phyloP scores from a whole-genome alignment of 2,797 vertebrate genomes.

The Psittacula derbiana region DNA sequence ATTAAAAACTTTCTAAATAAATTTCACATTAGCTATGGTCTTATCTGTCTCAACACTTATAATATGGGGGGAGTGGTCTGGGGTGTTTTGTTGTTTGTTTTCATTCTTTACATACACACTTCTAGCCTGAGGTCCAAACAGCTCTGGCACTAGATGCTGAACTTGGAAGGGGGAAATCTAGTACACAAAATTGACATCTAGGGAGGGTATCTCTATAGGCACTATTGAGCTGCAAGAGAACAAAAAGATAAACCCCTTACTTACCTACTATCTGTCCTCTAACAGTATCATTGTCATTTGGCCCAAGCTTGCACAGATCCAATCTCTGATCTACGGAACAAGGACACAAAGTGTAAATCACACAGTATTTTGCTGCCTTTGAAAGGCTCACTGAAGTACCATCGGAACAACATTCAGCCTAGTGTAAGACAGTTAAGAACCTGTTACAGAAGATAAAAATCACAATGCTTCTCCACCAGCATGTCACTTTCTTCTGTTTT shows the following conservation, averaged over 20 bases:
- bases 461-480: not conserved
- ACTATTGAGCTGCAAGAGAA: not conserved
- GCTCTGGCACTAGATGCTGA: not conserved
- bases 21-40: not conserved
- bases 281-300: conserved; percentile 95
- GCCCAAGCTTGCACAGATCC: conserved; percentile 94
- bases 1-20: not conserved
- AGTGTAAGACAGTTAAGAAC: not conserved
- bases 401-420: not conserved
- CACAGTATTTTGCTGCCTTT: not conserved
- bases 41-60: not conserved
- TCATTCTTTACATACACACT: not conserved
- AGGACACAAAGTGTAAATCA: not conserved
- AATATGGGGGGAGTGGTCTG: not conserved
- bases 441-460: not conserved
- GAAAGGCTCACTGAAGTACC: not conserved
- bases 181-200: not conserved
- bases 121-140: not conserved
- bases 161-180: not conserved
- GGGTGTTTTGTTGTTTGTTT: not conserved
- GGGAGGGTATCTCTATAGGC: not conserved
- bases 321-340: conserved; percentile 88
- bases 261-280: conserved; percentile 97
- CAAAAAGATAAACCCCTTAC: conserved; percentile 33
- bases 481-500: not conserved